Evolutionary conservation across 53 echinoderm and acorn worm genomes (phyloP), one percentile per base, ranked within the genome.

Genomic region (Arbacia lixula): DNA sequence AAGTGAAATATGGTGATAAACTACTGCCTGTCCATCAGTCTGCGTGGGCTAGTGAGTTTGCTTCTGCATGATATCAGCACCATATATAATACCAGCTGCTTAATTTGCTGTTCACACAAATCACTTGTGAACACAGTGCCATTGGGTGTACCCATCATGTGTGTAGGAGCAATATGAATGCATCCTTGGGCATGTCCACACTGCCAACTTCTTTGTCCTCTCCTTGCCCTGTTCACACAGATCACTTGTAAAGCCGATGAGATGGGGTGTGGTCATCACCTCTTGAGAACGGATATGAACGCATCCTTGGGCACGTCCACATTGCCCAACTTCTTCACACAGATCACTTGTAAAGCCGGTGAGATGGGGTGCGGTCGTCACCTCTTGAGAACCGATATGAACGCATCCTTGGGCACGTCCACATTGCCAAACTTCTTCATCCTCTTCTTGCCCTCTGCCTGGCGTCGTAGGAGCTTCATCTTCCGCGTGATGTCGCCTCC

Each of bases 401-500:
- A 97, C 0, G 97, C 97, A 76, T 97, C 97, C 51, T 97, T 97
- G 66, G 97, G 97, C 16, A 97, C 94, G 39, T 97, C 97, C 49
- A 97, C 90, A 72, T 97, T 97, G 53, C 97, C 97, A 90, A 96
- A 88, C 88, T 90, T 97, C 78, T 92, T 94, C 94, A 97, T 92
- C 71, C 86, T 92, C 85, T 94, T 97, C 86, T 97, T 97, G 40
- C 97, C 97, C 32, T 97, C 97, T 4, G 97, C 90, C 68, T 97
- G 97, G 24, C 97, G 73, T 65, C 68, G 87, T 0, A 97, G 58
- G 10, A 97, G 88, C 75, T 97, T 97, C 97, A 94, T 94, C 41
- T 97, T 97, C 46, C 97, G 41, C 2, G 94, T 92, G 86, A 97
- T 94, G 88, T 97, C 97, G 41, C 97, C 97, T 11, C 97, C 97